Conservation (phyloP, 35 echinoderm and acorn worm species). For the Eucidaris tribuloides region DNA sequence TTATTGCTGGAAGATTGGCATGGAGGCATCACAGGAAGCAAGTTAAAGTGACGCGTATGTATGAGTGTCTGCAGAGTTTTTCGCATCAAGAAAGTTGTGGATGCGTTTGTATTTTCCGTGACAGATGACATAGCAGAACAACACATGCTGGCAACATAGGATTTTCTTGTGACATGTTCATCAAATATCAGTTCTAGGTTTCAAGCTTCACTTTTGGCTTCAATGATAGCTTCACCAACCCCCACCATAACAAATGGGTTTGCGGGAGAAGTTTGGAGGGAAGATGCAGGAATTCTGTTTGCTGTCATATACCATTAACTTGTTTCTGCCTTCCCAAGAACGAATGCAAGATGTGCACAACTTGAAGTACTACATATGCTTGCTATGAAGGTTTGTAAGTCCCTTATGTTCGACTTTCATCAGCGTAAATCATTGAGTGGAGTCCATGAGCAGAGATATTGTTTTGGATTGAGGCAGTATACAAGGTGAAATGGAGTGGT, state of each 20-base stretch:
- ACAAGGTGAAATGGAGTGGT: constrained; percentile 47
- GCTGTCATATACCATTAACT: background rate
- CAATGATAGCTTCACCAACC: background rate
- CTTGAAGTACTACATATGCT: background rate
- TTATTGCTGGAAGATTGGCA: no score
- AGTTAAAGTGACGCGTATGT: no score
- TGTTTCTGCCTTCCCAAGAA: background rate
- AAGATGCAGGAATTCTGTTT: constrained; percentile 2
- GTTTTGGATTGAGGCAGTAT: constrained; percentile 52
- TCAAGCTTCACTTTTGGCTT: background rate
- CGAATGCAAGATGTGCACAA: constrained; percentile 1
- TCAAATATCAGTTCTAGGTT: background rate
- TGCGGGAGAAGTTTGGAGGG: background rate
- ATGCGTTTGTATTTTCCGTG: background rate
- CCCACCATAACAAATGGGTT: background rate
- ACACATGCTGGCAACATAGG: background rate
- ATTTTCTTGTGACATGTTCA: background rate
- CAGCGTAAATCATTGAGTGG: constrained; percentile 57
- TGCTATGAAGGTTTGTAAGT: background rate
- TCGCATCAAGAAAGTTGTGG: no score
- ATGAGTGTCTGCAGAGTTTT: no score
- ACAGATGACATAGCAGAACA: background rate
- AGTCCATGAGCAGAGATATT: constrained; percentile 57
- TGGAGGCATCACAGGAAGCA: no score
- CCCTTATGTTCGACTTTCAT: constrained; percentile 56